These are phyloP conservation scores for Lithosia quadra DNA, from an alignment of 2,888 invertebrate species.

Conservation along the genomic window DNA sequence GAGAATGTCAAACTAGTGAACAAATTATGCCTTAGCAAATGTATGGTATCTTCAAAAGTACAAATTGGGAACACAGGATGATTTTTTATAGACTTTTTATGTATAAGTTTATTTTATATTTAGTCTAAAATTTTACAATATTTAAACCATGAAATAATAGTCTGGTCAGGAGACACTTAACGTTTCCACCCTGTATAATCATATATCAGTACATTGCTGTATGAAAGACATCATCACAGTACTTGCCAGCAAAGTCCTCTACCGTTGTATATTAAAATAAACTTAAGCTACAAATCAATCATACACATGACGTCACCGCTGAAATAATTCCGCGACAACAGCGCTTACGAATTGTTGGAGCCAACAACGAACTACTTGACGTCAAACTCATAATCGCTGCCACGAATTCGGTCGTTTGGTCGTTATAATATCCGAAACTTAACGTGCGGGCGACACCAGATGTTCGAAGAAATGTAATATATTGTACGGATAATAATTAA, in stretches of 20 bases:
- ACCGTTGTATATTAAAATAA: not conserved
- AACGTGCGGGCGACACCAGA: slow-evolving; percentile 46
- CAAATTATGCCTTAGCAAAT: too few species aligned
- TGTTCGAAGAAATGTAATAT: slow-evolving; percentile 27
- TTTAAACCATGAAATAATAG: too few species aligned
- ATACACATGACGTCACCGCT: slow-evolving; percentile 19
- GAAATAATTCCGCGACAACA: slow-evolving; percentile 30
- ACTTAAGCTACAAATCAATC: slow-evolving; percentile 8
- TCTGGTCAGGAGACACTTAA: too few species aligned
- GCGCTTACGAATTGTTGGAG: slow-evolving; percentile 34
- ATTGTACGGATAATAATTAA: slow-evolving; percentile 2
- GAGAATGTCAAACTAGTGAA: too few species aligned
- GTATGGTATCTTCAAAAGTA: too few species aligned
- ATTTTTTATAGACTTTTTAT: too few species aligned
- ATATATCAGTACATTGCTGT: too few species aligned
- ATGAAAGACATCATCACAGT: not conserved
- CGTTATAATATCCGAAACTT: slow-evolving; percentile 72
- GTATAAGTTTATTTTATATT: too few species aligned
- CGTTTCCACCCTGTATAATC: too few species aligned
- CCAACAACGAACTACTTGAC: slow-evolving; percentile 48
- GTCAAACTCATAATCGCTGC: slow-evolving; percentile 69
- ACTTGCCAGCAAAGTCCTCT: not conserved
- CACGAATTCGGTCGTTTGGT: slow-evolving; percentile 64
- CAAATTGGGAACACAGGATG: too few species aligned
- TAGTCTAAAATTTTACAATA: too few species aligned